These are phyloP conservation scores for Halcyon leucocephala DNA, from an alignment of 2,797 vertebrate genomes.

Conservation along the genomic window DNA sequence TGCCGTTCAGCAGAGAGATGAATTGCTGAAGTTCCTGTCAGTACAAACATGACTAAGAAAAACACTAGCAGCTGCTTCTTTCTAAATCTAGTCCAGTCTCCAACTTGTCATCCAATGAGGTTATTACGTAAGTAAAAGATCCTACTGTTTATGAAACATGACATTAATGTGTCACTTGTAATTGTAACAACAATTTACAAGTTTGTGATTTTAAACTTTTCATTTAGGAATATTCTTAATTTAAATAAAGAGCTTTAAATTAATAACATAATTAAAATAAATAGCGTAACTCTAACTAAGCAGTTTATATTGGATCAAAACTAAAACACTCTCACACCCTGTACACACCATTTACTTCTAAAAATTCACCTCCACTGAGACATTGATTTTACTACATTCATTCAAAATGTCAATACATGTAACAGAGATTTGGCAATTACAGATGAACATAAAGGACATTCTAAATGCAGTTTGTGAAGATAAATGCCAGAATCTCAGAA, in stretches of 20 bases:
- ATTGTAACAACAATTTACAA: not conserved
- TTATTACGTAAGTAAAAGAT: not conserved
- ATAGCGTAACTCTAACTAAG: not conserved
- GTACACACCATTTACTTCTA: not conserved
- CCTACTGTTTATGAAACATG: not conserved
- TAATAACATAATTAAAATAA: not conserved
- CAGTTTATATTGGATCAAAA: not conserved
- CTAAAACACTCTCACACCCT: not conserved
- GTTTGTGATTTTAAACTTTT: not conserved
- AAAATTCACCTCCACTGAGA: not conserved
- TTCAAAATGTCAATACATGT: slow-evolving; percentile 3
- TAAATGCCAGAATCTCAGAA: not conserved
- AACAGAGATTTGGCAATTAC: not conserved
- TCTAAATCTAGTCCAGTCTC: not conserved
- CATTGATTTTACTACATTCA: not conserved
- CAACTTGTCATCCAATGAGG: not conserved
- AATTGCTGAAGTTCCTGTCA: not conserved
- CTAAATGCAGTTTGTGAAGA: not conserved
- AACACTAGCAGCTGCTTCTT: not conserved
- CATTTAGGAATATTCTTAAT: not conserved
- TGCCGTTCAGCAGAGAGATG: not conserved
- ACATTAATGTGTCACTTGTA: not conserved
- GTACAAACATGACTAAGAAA: not conserved
- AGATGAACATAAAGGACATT: not conserved
- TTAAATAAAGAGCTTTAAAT: not conserved